Evolutionary conservation across 2,797 vertebrate species (phyloP), one percentile per base, ranked within the genome.

Genomic region (Leptodactylus fallax): DNA sequence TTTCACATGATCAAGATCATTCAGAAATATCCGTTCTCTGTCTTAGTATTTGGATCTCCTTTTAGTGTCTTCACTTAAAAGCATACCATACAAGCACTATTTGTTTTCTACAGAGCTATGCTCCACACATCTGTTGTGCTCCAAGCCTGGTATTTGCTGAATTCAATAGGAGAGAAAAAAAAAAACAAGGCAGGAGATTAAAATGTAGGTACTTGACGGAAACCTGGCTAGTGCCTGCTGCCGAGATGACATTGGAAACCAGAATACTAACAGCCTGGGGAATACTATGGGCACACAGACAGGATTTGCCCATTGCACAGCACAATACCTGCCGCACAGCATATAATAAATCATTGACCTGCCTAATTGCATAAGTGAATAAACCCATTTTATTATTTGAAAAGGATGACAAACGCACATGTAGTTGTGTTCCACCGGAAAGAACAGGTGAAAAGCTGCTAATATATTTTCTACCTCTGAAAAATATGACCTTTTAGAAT

Each of bases 401-500:
- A 86, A n/a, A 55, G 83, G 79, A 83, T 86, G 85, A 86, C 84
- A 89, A 71, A 60, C 58, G 85, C 61, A 79, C 45, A 36, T 81
- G 83, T 81, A 76, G 77, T 23, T 13, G 49, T 69, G 76, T 69
- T 77, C 51, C 53, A 63, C 76, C 63, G 67, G 79, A 82, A 53
- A 27, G 69, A 86, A 86, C 79, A 89, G 84, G 79, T 86, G 79
- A 89, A 85, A 83, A 36, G 80, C 82, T 53, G 60, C 71, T 86
- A 56, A 78, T 78, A 78, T 89, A 65, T 85, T 89, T 89, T 67
- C 69, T 85, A 56, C 67, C 72, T 71, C 80, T 86, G 60, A 83
- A 81, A 89, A 67, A 83, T 86, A 65, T 89, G 88, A 89, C 88
- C 88, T 89, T 89, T 89, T 89, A 79, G 60, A 86, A 83, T 60